Evolutionary conservation across 2,888 invertebrate genomes (phyloP), one percentile per base, ranked within the genome.

Genomic region (Aspidiotus rigidus): DNA sequence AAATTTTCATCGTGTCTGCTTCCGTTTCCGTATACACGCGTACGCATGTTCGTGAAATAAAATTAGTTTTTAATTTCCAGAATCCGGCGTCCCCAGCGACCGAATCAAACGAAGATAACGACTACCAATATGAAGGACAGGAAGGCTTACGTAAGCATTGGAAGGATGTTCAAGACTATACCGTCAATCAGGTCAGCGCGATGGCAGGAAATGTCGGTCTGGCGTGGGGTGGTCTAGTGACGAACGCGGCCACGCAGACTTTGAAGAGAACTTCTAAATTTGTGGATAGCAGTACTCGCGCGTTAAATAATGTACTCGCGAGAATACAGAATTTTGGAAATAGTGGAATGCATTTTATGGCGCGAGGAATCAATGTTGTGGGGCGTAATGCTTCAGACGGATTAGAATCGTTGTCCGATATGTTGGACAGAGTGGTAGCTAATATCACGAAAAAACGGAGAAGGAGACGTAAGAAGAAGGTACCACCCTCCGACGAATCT

Each of bases 91-190:
- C 2, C 40, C 16, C 56, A 42, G 41, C 56, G 42, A 13, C 40
- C 11, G 61, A 15, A 1, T 15, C 10, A n/a, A 55, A 57, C 15
- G 28, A 56, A 7, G 49, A 42, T 17, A 59, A 39, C 60, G 62
- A 69, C 15, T 69, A 61, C 55, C 49, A 54, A 41, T 69, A 63
- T 63, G 69, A 69, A 28, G 62, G 69, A 7, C 13, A 17, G 10
- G 16, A 42, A 28, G 69, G 69, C 39, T 40, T 69, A 15, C 8
- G 10, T n/a, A 17, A 62, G 44, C 69, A 69, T 53, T 13, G 28
- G 15, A 63, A 69, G 13, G 63, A 69, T 16, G 63, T 62, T n/a
- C 13, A 49, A 9, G 28, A 15, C 6, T 40, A n/a, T 13, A 28
- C 40, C 41, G 40, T 39, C 15, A 63, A 57, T 40, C 62, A 69